A percentile compares a stretch with the other conserved stretches of the same genome.
Conservation (phyloP, 2,797 vertebrate genomes). For the Melanotaenia parkinsoni region DNA sequence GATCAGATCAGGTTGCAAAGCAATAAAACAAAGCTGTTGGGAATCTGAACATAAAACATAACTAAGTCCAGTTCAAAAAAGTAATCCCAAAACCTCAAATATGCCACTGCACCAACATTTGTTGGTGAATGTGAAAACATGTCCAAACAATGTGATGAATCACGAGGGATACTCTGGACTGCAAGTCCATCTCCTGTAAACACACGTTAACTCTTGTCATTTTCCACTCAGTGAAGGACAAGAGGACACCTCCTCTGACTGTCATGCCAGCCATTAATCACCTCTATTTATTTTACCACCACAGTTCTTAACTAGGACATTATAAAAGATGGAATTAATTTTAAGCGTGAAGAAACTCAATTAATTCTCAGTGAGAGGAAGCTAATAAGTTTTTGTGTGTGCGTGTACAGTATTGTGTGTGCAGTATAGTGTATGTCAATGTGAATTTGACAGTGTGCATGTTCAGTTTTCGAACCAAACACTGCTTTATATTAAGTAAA, state of each 20-base stretch:
- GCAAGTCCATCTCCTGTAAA: background rate
- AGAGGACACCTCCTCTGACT: conserved; percentile 5
- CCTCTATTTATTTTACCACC: conserved; percentile 71
- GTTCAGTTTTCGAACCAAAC: conserved; percentile 20
- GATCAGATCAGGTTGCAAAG: conserved; percentile 29
- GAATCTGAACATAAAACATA: conserved; percentile 50
- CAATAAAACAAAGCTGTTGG: conserved; percentile 37
- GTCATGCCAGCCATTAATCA: conserved; percentile 59
- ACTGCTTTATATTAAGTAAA: conserved; percentile 14
- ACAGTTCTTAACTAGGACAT: conserved; percentile 70
- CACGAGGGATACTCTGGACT: background rate
- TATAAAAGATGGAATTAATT: conserved; percentile 80
- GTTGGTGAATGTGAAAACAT: background rate
- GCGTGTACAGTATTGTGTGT: conserved; percentile 3
- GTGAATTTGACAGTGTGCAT: conserved; percentile 17
- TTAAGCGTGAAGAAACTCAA: conserved; percentile 81
- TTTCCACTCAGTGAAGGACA: conserved; percentile 18
- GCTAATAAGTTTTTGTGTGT: conserved; percentile 75
- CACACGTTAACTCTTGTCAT: conserved; percentile 21
- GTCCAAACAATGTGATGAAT: background rate
- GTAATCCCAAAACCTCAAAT: conserved; percentile 6
- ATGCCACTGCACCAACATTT: conserved; percentile 12
- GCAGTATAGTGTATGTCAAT: background rate
- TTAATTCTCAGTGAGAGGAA: conserved; percentile 78
- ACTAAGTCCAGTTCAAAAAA: background rate